A percentile compares a stretch with the other conserved stretches of the same genome.
Conservation (phyloP, 2,113 vertebrate genomes). For the Dipodomys ordii region DNA sequence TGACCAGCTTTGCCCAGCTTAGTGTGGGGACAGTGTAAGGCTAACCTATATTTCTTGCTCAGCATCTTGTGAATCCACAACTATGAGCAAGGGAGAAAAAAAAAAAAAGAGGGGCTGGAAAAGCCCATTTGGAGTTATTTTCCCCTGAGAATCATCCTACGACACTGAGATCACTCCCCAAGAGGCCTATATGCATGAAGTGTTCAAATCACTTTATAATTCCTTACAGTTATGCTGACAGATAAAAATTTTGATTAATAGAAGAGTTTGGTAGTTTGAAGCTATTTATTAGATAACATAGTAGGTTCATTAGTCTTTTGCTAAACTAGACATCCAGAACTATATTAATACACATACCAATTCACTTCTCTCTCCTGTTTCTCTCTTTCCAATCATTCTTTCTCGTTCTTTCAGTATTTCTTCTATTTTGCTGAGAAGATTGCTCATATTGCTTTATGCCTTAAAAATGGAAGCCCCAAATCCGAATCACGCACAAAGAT, state of each 20-base stretch:
- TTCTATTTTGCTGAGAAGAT: too few relatives aligned
- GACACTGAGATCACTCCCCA: not conserved
- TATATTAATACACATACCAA: too few relatives aligned
- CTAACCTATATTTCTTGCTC: not conserved
- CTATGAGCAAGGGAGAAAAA: not conserved
- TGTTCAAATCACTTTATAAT: not conserved
- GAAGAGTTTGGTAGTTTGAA: not conserved
- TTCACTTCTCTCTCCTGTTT: too few relatives aligned
- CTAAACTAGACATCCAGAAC: too few relatives aligned
- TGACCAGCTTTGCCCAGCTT: not conserved
- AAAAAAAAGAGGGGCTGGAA: not conserved
- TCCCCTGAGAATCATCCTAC: not conserved
- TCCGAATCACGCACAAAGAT: not conserved
- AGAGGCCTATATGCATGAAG: not conserved
- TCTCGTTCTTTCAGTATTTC: too few relatives aligned
- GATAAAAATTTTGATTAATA: not conserved
- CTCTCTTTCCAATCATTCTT: too few relatives aligned
- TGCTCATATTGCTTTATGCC: not conserved
- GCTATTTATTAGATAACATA: too few relatives aligned
- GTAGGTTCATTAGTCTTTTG: too few relatives aligned
- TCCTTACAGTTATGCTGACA: not conserved
- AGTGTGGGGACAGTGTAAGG: not conserved
- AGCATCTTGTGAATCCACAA: not conserved
- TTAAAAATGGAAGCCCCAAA: slow-evolving; percentile 8
- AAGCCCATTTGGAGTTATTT: not conserved